A percentile compares a stretch with the other conserved stretches of the same genome.
Evolutionary conservation across 2,113 vertebrate species (phyloP).

Genomic region (Apaloderma vittatum): DNA sequence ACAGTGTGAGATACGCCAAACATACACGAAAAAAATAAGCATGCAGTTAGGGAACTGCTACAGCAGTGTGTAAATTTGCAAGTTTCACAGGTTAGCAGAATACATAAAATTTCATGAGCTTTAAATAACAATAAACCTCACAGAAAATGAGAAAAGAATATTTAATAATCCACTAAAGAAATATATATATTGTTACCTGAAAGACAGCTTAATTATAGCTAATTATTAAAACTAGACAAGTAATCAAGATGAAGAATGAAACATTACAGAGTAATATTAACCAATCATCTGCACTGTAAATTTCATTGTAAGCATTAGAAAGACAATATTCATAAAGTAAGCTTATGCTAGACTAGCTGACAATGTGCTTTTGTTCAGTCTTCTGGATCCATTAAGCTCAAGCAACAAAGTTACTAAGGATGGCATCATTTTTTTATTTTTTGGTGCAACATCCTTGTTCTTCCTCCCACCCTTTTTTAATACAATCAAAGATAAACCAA

Average conservation of each 20-base stretch:
- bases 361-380: background rate
- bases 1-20: constrained; percentile 9
- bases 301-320: constrained; percentile 21
- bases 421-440: background rate
- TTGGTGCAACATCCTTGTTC: background rate
- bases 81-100: constrained; percentile 23
- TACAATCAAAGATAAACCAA: background rate
- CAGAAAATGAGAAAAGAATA: constrained; percentile 9
- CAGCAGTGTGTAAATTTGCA: background rate
- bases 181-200: constrained; percentile 19
- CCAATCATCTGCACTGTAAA: constrained; percentile 32
- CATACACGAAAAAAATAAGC: background rate
- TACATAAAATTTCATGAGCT: background rate
- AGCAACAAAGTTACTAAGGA: background rate
- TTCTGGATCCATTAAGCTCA: background rate
- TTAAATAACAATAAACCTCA: constrained; percentile 28
- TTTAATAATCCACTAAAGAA: background rate
- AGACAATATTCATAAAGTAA: constrained; percentile 34
- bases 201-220: constrained; percentile 20
- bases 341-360: constrained; percentile 5
- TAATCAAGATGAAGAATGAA: constrained; percentile 41
- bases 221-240: constrained; percentile 25
- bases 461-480: background rate
- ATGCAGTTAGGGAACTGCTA: constrained; percentile 43
- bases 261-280: constrained; percentile 23